Conservation (phyloP, 2,888 invertebrate genomes). For the Drosophila maculinotata region DNA sequence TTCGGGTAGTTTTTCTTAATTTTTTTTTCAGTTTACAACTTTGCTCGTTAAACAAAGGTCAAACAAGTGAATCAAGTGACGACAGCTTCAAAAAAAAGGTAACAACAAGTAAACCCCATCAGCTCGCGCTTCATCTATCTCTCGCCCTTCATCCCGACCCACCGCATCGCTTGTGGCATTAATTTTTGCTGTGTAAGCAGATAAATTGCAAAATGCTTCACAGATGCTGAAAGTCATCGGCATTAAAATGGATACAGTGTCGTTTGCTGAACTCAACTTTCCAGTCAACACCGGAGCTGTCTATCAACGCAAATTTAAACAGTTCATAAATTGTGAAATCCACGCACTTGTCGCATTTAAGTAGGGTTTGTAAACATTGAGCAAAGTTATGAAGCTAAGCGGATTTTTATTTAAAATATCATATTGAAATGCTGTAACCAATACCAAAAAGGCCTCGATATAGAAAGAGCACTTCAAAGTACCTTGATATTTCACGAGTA, state of each 20-base stretch:
- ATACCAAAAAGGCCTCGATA: background rate
- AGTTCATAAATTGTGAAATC: slow-evolving; percentile 22
- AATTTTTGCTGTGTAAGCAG: slow-evolving; percentile 79
- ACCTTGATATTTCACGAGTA: too few relatives aligned
- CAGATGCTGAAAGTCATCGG: slow-evolving; percentile 71
- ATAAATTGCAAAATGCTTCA: slow-evolving; percentile 73
- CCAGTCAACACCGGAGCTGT: slow-evolving; percentile 21
- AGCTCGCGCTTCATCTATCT: slow-evolving; percentile 2
- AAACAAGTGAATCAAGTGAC: slow-evolving; percentile 25
- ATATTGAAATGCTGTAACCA: too few relatives aligned
- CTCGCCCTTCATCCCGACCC: background rate
- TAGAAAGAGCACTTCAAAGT: too few relatives aligned
- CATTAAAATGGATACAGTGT: slow-evolving; percentile 63
- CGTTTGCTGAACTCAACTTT: slow-evolving; percentile 52
- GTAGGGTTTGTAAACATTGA: slow-evolving; percentile 6
- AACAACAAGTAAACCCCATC: slow-evolving; percentile 43
- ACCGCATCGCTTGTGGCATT: slow-evolving; percentile 67
- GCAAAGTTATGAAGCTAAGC: background rate
- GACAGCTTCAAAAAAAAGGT: slow-evolving; percentile 32
- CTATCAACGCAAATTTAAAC: slow-evolving; percentile 38
- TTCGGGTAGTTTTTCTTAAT: slow-evolving; percentile 51
- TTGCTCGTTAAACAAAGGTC: slow-evolving; percentile 36
- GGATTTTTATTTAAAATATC: too few relatives aligned
- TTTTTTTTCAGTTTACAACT: slow-evolving; percentile 29
- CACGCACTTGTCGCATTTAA: background rate